These are phyloP conservation scores for Leiothrix lutea DNA, from an alignment of 2,113 vertebrate species.

Conservation along the genomic window DNA sequence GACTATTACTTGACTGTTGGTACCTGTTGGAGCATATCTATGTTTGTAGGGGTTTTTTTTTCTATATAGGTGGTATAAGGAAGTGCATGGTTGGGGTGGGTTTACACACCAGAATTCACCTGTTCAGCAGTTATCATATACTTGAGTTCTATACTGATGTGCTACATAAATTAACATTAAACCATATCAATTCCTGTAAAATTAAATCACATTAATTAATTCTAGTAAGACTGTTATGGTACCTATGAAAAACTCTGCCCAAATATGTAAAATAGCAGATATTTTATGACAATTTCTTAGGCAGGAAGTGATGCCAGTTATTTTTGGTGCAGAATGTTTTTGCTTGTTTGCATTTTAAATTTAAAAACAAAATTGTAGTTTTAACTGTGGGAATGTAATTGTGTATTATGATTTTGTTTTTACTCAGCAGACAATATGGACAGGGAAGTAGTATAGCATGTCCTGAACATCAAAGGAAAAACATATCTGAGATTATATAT, in stretches of 20 bases:
- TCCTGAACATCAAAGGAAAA: neutral
- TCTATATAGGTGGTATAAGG: accelerated
- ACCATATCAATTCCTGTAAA: neutral
- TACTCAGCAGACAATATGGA: neutral
- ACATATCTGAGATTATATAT: neutral
- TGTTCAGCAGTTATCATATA: neutral
- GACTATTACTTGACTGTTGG: neutral
- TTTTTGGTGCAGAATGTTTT: neutral
- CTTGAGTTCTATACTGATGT: neutral
- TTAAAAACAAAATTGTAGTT: neutral
- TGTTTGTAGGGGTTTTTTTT: neutral
- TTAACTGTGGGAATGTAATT: neutral
- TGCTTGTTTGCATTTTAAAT: neutral
- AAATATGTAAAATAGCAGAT: neutral
- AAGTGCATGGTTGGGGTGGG: accelerated
- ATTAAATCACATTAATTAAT: neutral
- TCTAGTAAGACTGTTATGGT: neutral
- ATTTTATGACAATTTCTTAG: neutral
- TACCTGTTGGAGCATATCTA: neutral
- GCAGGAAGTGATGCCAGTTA: neutral
- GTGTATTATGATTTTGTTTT: neutral
- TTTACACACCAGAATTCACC: neutral
- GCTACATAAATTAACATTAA: neutral
- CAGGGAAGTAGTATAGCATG: neutral
- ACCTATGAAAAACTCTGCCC: neutral